Evolutionary conservation across 2,888 invertebrate species (phyloP).

Genomic region (Troglohyphantes excavatus): DNA sequence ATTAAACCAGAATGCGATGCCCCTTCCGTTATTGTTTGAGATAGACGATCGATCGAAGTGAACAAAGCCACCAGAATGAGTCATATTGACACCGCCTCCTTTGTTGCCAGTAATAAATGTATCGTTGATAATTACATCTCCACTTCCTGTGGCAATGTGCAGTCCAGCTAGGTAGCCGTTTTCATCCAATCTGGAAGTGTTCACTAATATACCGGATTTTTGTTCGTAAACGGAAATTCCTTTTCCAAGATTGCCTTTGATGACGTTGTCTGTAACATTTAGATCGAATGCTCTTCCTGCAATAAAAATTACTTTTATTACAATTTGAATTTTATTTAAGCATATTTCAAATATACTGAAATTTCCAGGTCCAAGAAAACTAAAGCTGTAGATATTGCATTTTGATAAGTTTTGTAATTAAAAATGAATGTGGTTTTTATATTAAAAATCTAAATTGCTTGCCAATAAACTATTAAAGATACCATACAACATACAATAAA

Average conservation of each 20-base stretch:
- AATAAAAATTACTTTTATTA: conserved; percentile 10
- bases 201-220: conserved; percentile 93
- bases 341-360: not conserved
- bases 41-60: conserved; percentile 94
- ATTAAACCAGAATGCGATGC: conserved; percentile 94
- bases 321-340: not conserved
- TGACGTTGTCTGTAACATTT: conserved; percentile 91
- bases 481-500: too few species aligned
- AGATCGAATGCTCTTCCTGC: conserved; percentile 90
- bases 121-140: conserved; percentile 95
- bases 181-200: conserved; percentile 90
- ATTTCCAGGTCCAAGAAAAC: too few species aligned
- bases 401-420: too few species aligned
- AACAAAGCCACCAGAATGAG: conserved; percentile 95
- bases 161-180: conserved; percentile 95
- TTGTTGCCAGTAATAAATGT: conserved; percentile 94
- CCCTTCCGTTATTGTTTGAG: conserved; percentile 93
- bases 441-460: too few species aligned
- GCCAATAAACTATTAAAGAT: too few species aligned
- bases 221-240: conserved; percentile 97
- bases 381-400: too few species aligned
- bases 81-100: conserved; percentile 97
- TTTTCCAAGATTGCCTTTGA: conserved; percentile 95
- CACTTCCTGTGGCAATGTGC: conserved; percentile 94
- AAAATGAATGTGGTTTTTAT: too few species aligned